Base-by-base conservation (phyloP, 2,888 invertebrate genomes). In the Sarcophaga carnaria region DNA sequence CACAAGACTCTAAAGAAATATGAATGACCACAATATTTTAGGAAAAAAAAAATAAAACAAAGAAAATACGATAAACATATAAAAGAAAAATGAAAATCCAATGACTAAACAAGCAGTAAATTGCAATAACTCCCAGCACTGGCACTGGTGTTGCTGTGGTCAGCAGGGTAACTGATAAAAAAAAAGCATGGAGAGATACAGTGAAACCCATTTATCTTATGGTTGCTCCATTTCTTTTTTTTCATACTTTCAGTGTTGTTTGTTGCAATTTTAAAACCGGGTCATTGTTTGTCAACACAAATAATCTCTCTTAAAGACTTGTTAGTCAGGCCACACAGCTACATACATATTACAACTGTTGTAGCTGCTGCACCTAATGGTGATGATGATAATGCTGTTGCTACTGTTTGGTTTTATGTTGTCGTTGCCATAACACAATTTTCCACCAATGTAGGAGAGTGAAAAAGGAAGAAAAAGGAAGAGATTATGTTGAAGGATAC, bases 281-380 rank as follows among this genome's bases (percentile, higher is more conserved):
- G 64, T 75, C 75, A 69, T 83, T 76, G 80, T 80, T 84, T 80
- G 80, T 75, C 84, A 80, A 84, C 70, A 84, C 60, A 71, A 80
- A 71, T 80, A 84, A 84, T 80, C 79, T 80, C 79, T 80, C 37
- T 59, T 64, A 80, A 80, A 84, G 64, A 45, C 47, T 22, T 70
- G 64, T 45, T 75, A 59, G 79, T 54, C 62, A 45, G 63, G n/a
- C 47, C 63, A 77, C 72, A 67, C 20, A 45, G 17, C 12, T 54
- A 22, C 1, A 22, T 22, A 22, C 22, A 22, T 22, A 17, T 25
- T 14, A 8, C 12, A 59, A 37, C n/a, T 77, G 60, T 66, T 77
- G 66, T 14, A 25, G 49, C 37, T 45, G 47, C 45, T 60, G 14
- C 49, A 63, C 12, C 54, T 62, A 27, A 17, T 70, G 17, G 54